Conservation (phyloP, 2,797 vertebrate genomes). For the Gadopsis bispinosus region DNA sequence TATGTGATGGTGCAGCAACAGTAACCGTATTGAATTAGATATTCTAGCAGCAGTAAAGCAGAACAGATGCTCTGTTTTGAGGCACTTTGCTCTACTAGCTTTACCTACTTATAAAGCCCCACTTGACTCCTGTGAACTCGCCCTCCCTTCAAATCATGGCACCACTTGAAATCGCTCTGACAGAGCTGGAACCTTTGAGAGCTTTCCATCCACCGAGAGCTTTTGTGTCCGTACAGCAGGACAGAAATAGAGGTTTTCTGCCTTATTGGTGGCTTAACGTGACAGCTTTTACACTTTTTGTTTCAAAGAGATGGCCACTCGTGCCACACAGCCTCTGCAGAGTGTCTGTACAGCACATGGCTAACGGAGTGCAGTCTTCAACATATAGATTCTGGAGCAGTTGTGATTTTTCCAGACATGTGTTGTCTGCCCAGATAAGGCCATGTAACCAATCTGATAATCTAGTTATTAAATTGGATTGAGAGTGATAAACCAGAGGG, state of each 20-base stretch:
- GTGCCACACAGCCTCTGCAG: constrained; percentile 1
- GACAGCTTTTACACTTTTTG: constrained; percentile 11
- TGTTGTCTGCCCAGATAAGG: constrained; percentile 47
- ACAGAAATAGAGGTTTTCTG: constrained; percentile 44
- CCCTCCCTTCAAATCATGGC: constrained; percentile 29
- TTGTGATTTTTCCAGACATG: constrained; percentile 27
- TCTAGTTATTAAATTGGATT: constrained; percentile 60
- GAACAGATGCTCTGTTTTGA: constrained; percentile 43
- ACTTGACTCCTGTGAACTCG: constrained; percentile 42
- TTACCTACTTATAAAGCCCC: constrained; percentile 37
- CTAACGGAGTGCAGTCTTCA: constrained; percentile 9
- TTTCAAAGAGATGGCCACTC: constrained; percentile 6
- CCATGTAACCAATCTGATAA: constrained; percentile 58
- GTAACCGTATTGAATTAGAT: constrained; percentile 37
- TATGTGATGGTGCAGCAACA: constrained; percentile 19
- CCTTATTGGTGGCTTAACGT: constrained; percentile 25
- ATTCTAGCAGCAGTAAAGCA: constrained; percentile 25
- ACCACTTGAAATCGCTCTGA: constrained; percentile 50
- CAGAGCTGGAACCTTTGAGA: constrained; percentile 41
- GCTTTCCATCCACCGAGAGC: constrained; percentile 29
- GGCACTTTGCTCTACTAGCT: constrained; percentile 27
- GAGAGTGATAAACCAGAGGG: constrained; percentile 44
- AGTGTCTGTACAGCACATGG: neutral
- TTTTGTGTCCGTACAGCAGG: constrained; percentile 41
- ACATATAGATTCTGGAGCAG: constrained; percentile 11